These are phyloP conservation scores for Prietella phreatophila DNA, from an alignment of 2,113 vertebrate species.

Conservation along the genomic window DNA sequence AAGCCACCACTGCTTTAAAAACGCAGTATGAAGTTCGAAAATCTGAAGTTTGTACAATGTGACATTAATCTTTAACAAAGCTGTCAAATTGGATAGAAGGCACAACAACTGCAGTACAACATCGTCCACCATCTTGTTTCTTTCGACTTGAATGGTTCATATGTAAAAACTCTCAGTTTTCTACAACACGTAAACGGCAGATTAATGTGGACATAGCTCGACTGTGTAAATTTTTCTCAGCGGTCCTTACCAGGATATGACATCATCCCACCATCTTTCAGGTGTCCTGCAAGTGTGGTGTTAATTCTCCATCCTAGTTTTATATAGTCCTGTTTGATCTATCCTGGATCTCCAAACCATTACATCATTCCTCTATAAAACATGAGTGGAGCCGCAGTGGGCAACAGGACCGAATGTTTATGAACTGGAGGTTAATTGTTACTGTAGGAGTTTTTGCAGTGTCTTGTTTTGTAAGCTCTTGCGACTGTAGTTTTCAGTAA, in stretches of 20 bases:
- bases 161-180: no score
- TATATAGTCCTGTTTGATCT: background rate
- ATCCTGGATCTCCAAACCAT: background rate
- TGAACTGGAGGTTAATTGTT: background rate
- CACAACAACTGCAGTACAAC: no score
- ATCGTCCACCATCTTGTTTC: no score
- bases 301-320: background rate
- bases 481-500: background rate
- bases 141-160: no score
- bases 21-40: no score
- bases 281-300: background rate
- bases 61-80: no score
- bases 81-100: no score
- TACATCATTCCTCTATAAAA: background rate
- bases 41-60: no score
- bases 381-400: background rate
- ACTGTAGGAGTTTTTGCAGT: background rate
- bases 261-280: background rate
- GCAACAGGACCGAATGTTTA: background rate
- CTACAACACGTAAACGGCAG: no score
- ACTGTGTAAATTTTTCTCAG: background rate
- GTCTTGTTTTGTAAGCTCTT: background rate
- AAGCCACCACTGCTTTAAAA: no score
- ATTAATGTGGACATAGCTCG: no score
- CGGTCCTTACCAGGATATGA: background rate